These are phyloP conservation scores for Delphinapterus leucas DNA, from an alignment of 2,113 vertebrate genomes.

Conservation along the genomic window DNA sequence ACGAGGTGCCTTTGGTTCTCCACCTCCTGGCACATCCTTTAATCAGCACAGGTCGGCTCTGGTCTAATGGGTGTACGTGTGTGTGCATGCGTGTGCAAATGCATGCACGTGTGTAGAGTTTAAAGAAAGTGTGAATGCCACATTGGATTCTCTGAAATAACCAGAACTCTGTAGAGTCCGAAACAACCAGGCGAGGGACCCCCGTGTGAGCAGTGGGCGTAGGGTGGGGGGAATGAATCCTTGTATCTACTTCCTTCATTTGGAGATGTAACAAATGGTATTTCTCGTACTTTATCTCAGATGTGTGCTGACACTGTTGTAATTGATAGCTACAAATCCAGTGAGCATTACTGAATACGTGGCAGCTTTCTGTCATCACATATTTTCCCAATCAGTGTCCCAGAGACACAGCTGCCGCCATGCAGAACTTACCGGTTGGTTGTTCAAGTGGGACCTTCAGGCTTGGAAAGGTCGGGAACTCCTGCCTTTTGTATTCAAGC, in stretches of 20 bases:
- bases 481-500: not conserved
- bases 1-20: not conserved
- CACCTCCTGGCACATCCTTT: not conserved
- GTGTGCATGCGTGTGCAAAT: not conserved
- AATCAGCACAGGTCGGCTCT: not conserved
- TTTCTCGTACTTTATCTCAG: not conserved
- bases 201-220: not conserved
- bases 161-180: not conserved
- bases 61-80: not conserved
- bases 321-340: not conserved
- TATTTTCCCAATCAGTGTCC: not conserved
- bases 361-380: not conserved
- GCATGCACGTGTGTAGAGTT: not conserved
- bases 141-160: not conserved
- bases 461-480: not conserved
- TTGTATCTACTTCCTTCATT: not conserved
- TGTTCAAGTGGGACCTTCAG: not conserved
- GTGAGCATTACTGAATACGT: not conserved
- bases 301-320: fast-evolving
- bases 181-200: too few species aligned
- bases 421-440: fast-evolving
- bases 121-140: not conserved
- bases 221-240: not conserved
- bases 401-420: not conserved
- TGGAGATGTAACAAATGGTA: not conserved